These are phyloP conservation scores for Coregonus suidteri DNA, from an alignment of 2,797 vertebrate genomes.

Conservation along the genomic window DNA sequence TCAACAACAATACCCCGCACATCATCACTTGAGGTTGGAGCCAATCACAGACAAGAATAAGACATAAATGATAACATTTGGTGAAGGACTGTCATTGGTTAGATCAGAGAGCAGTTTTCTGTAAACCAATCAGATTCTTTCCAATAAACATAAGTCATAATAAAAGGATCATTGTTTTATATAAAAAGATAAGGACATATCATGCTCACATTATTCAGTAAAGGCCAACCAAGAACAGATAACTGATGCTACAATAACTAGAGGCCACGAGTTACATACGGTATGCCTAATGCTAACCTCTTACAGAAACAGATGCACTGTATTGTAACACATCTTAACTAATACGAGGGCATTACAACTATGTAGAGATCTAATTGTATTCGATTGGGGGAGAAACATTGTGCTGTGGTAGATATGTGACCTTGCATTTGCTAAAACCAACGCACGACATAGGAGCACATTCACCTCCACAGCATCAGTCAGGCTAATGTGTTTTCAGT, in stretches of 20 bases:
- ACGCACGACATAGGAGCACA: too few relatives aligned
- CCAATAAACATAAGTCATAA: not conserved
- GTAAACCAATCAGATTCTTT: conserved; percentile 9
- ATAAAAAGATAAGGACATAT: conserved; percentile 14
- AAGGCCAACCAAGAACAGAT: not conserved
- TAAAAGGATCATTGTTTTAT: conserved; percentile 21
- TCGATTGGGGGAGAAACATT: not conserved
- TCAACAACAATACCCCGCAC: conserved; percentile 19
- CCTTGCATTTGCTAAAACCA: not conserved
- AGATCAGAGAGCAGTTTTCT: not conserved
- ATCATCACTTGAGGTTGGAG: conserved; percentile 17
- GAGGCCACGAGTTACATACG: conserved; percentile 3
- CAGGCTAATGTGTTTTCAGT: too few relatives aligned
- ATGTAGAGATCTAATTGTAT: conserved; percentile 2
- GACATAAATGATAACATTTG: not conserved
- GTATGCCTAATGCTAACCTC: not conserved
- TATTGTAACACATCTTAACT: not conserved
- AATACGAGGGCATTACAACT: conserved; percentile 1
- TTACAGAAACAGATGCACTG: not conserved
- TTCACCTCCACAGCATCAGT: too few relatives aligned
- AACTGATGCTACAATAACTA: not conserved
- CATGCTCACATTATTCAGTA: not conserved
- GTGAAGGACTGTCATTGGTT: conserved; percentile 17
- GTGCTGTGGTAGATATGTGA: conserved; percentile 11
- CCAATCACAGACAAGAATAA: conserved; percentile 1